A percentile compares a stretch with the other conserved stretches of the same genome.
Evolutionary conservation across 2,113 vertebrate species (phyloP).

Genomic region (Talpa occidentalis): DNA sequence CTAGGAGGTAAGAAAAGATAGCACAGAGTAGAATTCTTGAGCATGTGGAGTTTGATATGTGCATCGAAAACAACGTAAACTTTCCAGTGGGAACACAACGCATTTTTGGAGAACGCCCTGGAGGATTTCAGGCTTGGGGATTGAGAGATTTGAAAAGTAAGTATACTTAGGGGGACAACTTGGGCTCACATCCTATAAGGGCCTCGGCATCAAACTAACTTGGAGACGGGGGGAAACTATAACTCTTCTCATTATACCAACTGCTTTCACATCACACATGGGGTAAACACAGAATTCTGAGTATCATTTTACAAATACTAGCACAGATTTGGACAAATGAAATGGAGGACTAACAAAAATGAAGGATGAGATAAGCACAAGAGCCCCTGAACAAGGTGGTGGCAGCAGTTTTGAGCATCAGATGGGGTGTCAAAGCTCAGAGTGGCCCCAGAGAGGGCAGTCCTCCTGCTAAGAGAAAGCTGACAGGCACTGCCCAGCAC

Average conservation of each 20-base stretch:
- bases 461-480: background rate
- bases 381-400: background rate
- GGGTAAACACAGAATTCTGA: background rate
- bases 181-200: background rate
- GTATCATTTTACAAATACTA: slow-evolving; percentile 2
- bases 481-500: background rate
- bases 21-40: background rate
- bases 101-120: background rate
- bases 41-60: background rate
- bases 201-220: background rate
- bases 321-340: background rate
- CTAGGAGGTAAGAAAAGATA: background rate
- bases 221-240: background rate
- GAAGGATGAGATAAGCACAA: background rate
- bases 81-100: background rate
- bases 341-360: background rate
- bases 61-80: background rate
- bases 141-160: background rate
- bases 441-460: background rate
- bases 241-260: background rate
- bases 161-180: background rate
- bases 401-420: background rate
- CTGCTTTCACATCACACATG: background rate
- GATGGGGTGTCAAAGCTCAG: too few relatives aligned
- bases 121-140: background rate